Evolutionary conservation across 2,888 invertebrate genomes (phyloP), one percentile per base, ranked within the genome.

Genomic region (Leptopilina syphax): DNA sequence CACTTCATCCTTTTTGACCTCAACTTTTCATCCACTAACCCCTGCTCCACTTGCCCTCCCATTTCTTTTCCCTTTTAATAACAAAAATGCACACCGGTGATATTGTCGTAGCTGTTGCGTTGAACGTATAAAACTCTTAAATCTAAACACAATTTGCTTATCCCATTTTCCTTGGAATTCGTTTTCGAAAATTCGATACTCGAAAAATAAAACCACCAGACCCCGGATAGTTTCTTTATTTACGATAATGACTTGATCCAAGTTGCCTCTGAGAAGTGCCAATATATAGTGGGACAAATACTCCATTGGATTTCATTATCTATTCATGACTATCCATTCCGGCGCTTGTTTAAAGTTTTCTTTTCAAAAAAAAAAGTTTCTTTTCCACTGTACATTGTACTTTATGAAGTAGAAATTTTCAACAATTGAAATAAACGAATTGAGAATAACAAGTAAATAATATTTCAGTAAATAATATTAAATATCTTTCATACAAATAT

Each of bases 21-120:
- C 79, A 81, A 81, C 79, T 79, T 79, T 79, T 77, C 77, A 79
- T 78, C 78, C 76, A 73, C 73, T 73, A 73, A 34, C 54, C 70
- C 50, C 27, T 54, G 18, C 27, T 10, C 54, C 27, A 73, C 73
- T 73, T 73, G 34, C 34, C 54, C 50, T 54, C 50, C 57, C 34
- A 34, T 57, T 73, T 73, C 57, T 73, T 73, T 9, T 57, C n/a
- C 57, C 57, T 73, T 57, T 73, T 73, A 73, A 70, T 73, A 73
- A 73, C 57, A 41, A 73, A 73, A 57, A 57, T 73, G 27, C 73
- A 73, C 34, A 27, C 24, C 6, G 57, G 7, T 44, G 24, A 73
- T 57, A 73, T 73, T 73, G 73, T 73, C 57, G 73, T 73, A n/a
- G 27, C 57, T 73, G 73, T 73, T 73, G 57, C 34, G 73, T 54